Percentiles rank a stretch among this genome's conserved stretches.
Evolutionary conservation across 2,113 vertebrate genomes (phyloP).

Genomic region (Colius striatus): DNA sequence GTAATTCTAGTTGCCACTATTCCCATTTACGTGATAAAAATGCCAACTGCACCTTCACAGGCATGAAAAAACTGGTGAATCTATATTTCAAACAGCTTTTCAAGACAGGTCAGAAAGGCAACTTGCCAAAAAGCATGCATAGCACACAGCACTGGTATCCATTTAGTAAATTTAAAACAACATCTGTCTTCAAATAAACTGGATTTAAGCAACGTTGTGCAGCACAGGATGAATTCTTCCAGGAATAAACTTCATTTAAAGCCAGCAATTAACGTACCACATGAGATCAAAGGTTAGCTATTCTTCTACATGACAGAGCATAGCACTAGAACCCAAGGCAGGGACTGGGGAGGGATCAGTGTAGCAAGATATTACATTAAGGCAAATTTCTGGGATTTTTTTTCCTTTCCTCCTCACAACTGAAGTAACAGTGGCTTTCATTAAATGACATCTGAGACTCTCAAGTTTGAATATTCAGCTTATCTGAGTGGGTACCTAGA

Average conservation of each 20-base stretch:
- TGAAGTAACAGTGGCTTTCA: neutral
- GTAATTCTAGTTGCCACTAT: neutral
- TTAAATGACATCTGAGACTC: neutral
- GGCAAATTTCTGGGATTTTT: neutral
- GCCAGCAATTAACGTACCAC: neutral
- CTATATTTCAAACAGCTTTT: neutral
- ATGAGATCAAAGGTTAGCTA: neutral
- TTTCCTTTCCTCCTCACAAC: neutral
- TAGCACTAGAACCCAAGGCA: neutral
- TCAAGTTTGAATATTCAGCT: neutral
- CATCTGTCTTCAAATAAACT: neutral
- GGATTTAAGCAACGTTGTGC: neutral
- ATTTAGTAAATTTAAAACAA: neutral
- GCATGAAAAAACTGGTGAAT: neutral
- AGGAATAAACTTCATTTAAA: neutral
- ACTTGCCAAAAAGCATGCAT: neutral
- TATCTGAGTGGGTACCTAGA: neutral
- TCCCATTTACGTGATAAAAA: neutral
- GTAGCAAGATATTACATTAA: neutral
- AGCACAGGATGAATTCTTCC: neutral
- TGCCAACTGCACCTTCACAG: neutral
- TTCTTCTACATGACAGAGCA: fast-evolving
- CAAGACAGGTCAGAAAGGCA: neutral
- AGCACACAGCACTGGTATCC: neutral
- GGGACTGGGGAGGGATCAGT: neutral